These are phyloP conservation scores for Sarcophaga peregrina DNA, from an alignment of 1,140 invertebrate genomes.

Conservation along the genomic window DNA sequence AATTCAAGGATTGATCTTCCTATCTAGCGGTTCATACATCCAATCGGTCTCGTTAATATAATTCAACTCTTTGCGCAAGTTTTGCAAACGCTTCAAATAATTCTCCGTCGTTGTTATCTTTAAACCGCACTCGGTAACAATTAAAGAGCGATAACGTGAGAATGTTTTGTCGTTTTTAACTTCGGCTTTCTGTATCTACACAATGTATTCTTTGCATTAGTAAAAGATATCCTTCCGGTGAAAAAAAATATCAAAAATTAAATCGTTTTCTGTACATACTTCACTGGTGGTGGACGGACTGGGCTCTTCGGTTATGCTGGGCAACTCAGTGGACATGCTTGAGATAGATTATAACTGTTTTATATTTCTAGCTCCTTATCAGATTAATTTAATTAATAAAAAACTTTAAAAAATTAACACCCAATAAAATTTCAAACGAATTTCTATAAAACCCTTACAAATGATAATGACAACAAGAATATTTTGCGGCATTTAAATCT, in stretches of 20 bases:
- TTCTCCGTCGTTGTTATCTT: conserved; percentile 63
- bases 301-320: conserved; percentile 43
- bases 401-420: no score
- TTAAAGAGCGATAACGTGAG: conserved; percentile 47
- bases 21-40: conserved; percentile 72
- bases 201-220: background rate
- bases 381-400: no score
- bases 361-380: no score
- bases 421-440: no score
- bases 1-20: conserved; percentile 48
- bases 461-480: no score
- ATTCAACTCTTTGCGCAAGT: conserved; percentile 74
- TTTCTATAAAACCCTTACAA: no score
- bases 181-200: conserved; percentile 57
- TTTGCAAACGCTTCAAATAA: conserved; percentile 74
- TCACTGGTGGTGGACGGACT: conserved; percentile 42
- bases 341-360: no score
- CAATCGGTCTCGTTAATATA: conserved; percentile 77
- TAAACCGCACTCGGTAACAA: conserved; percentile 48
- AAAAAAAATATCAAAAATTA: background rate
- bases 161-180: conserved; percentile 51
- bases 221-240: background rate
- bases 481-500: no score
- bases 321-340: conserved; percentile 7
- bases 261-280: conserved; percentile 10